Percentiles rank a stretch among this genome's conserved stretches.
phyloP scores from a whole-genome alignment of 2,797 vertebrate genomes.

The Xiphorhynchus erythropygius region DNA sequence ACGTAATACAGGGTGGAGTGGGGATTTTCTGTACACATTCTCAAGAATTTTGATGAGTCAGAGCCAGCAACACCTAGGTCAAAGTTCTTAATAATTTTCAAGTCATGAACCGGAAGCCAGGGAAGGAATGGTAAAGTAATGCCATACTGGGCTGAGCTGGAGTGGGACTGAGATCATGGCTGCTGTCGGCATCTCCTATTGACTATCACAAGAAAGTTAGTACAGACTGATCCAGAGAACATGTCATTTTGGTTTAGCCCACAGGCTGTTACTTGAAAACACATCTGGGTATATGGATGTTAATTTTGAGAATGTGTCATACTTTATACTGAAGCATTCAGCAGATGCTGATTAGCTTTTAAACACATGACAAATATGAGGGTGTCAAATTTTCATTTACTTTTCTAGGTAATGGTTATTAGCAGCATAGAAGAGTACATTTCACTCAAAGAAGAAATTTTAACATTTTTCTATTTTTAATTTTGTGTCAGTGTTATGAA shows the following conservation, averaged over 20 bases:
- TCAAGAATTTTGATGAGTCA: background rate
- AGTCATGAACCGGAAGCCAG: background rate
- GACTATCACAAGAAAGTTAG: background rate
- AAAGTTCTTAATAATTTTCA: background rate
- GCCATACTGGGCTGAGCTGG: background rate
- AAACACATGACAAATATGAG: background rate
- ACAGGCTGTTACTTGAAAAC: background rate
- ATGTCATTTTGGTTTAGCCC: background rate
- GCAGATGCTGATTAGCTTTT: background rate
- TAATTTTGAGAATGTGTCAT: background rate
- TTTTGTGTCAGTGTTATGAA: slow-evolving; percentile 1
- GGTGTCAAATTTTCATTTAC: background rate
- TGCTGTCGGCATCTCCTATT: background rate
- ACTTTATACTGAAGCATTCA: background rate
- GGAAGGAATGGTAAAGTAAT: background rate
- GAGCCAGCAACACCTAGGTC: background rate
- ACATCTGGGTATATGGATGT: background rate
- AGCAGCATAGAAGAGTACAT: background rate
- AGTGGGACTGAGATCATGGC: background rate
- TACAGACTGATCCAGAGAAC: background rate
- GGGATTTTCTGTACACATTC: background rate
- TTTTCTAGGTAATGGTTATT: slow-evolving; percentile 36
- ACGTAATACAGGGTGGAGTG: background rate
- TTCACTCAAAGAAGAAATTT: background rate
- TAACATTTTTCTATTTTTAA: background rate